Conservation (phyloP, 2,888 invertebrate genomes). For the Zelleria hepariella region DNA sequence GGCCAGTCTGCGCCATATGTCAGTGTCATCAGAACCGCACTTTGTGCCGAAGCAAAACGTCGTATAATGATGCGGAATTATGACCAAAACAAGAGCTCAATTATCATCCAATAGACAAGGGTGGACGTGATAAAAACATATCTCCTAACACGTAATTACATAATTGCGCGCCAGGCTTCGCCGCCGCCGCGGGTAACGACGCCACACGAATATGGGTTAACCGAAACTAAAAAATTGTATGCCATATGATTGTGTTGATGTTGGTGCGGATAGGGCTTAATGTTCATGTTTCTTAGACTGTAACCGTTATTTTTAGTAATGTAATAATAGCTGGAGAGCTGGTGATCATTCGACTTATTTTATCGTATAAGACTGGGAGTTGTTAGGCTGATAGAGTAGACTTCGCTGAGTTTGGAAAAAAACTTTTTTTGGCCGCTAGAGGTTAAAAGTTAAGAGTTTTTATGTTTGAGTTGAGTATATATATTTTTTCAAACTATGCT, state of each 20-base stretch:
- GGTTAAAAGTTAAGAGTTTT: no score
- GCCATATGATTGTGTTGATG: conserved; percentile 18
- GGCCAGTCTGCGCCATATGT: conserved; percentile 26
- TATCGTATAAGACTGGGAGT: no score
- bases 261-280: not conserved
- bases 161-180: conserved; percentile 60
- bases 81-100: conserved; percentile 62
- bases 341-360: no score
- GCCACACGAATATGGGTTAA: conserved; percentile 64
- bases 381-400: no score
- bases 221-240: conserved; percentile 42
- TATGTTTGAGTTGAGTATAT: no score
- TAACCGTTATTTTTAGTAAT: no score
- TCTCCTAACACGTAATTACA: conserved; percentile 71
- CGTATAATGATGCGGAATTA: conserved; percentile 51
- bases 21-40: conserved; percentile 12
- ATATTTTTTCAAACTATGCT: no score
- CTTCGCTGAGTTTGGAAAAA: no score
- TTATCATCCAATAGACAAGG: conserved; percentile 68
- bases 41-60: conserved; percentile 18
- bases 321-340: no score
- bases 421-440: no score
- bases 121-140: conserved; percentile 72
- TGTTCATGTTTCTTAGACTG: no score
- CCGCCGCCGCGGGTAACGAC: conserved; percentile 54